These are phyloP conservation scores for Tychaedon coryphoeus DNA, from an alignment of 2,113 vertebrate species.

Conservation along the genomic window DNA sequence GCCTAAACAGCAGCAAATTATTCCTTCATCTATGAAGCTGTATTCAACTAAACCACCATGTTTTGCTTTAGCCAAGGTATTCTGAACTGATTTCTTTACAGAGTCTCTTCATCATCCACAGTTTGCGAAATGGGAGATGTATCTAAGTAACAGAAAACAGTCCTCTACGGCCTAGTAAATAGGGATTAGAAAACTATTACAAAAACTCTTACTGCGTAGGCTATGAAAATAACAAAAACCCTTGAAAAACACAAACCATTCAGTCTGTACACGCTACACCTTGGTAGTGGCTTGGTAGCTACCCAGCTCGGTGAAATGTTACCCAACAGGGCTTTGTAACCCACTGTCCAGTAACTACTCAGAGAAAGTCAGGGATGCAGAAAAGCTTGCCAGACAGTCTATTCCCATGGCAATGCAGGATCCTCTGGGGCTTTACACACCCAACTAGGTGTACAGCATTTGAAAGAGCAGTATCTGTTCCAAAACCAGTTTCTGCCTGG, in stretches of 20 bases:
- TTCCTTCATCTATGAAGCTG: conserved; percentile 19
- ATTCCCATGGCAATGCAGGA: background rate
- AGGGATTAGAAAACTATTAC: conserved; percentile 66
- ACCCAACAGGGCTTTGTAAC: background rate
- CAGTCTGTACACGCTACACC: conserved; percentile 23
- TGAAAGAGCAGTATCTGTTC: background rate
- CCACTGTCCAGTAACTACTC: background rate
- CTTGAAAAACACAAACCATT: conserved; percentile 40
- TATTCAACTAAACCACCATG: background rate
- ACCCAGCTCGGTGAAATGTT: background rate
- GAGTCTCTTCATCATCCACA: conserved; percentile 5
- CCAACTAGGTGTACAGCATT: background rate
- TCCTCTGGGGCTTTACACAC: background rate
- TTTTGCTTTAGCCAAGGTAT: conserved; percentile 26
- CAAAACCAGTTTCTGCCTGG: conserved; percentile 23
- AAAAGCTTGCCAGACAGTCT: conserved; percentile 27
- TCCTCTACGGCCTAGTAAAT: conserved; percentile 54
- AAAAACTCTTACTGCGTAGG: conserved; percentile 69
- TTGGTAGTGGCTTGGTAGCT: conserved; percentile 28
- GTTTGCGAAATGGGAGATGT: conserved; percentile 36
- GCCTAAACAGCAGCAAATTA: conserved; percentile 19
- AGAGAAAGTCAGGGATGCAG: background rate
- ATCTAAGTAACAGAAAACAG: conserved; percentile 67
- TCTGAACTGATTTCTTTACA: background rate
- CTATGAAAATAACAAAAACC: background rate